A percentile compares a stretch with the other conserved stretches of the same genome.
Evolutionary conservation across 2,797 vertebrate species (phyloP).

Genomic region (Eleutherodactylus coqui): DNA sequence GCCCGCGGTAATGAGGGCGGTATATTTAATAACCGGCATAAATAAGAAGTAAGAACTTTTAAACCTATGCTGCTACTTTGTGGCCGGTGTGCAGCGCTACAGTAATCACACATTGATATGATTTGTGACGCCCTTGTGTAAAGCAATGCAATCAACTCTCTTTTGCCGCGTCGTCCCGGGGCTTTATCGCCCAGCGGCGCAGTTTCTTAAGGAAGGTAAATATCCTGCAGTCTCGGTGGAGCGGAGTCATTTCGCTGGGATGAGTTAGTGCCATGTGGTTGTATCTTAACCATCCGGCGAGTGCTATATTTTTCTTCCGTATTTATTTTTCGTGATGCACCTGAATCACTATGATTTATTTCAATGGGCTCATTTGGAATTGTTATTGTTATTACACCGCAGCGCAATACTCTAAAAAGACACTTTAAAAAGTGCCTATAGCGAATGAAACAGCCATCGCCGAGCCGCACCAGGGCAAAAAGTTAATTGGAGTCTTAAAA

Average conservation of each 20-base stretch:
- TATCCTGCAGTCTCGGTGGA: constrained; percentile 39
- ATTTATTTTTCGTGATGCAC: constrained; percentile 43
- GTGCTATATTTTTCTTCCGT: constrained; percentile 40
- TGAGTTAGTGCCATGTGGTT: constrained; percentile 41
- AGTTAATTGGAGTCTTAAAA: constrained; percentile 60
- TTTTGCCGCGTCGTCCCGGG: constrained; percentile 34
- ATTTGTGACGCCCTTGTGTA: constrained; percentile 48
- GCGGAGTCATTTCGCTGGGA: constrained; percentile 2
- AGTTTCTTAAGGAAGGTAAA: constrained; percentile 42
- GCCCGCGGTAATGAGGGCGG: constrained; percentile 1
- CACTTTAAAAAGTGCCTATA: constrained; percentile 50
- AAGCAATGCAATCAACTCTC: constrained; percentile 46
- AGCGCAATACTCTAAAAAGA: constrained; percentile 43
- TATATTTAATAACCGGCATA: constrained; percentile 38
- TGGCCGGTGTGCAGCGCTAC: constrained; percentile 21
- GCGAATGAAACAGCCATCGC: constrained; percentile 50
- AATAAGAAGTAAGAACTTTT: constrained; percentile 28
- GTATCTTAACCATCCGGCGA: constrained; percentile 36
- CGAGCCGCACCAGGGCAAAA: constrained; percentile 28
- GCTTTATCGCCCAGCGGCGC: constrained; percentile 44
- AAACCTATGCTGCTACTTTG: constrained; percentile 9
- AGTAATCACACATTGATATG: constrained; percentile 43
- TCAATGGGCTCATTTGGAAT: constrained; percentile 53
- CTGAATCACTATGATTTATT: constrained; percentile 52
- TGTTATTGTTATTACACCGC: constrained; percentile 57